These are phyloP conservation scores for Ceryle rudis DNA, from an alignment of 2,797 vertebrate genomes.

Conservation along the genomic window DNA sequence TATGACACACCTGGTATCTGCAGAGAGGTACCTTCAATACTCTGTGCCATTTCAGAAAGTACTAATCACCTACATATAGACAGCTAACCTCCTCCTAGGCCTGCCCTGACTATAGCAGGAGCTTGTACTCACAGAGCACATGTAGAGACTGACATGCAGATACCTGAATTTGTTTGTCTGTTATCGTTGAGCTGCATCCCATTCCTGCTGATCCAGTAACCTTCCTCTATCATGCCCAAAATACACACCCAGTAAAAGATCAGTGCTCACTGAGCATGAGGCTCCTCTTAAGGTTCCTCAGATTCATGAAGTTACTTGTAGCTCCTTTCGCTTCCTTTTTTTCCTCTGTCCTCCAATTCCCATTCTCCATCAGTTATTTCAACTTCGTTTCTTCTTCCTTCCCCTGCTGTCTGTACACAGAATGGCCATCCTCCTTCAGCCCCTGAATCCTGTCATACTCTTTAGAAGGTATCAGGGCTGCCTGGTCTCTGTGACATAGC, in stretches of 20 bases:
- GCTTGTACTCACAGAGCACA: not conserved
- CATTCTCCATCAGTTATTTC: not conserved
- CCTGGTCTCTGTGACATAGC: not conserved
- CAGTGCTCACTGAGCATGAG: not conserved
- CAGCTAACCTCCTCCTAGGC: not conserved
- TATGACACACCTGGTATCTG: not conserved
- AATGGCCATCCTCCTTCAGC: not conserved
- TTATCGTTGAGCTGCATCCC: not conserved
- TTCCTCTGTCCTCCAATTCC: not conserved
- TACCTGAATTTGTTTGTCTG: not conserved
- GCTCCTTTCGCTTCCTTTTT: not conserved
- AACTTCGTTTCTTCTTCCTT: not conserved
- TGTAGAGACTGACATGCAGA: not conserved
- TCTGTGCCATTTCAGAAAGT: not conserved
- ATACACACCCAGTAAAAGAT: not conserved
- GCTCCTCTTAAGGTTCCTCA: not conserved
- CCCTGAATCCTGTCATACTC: not conserved
- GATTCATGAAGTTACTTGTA: not conserved
- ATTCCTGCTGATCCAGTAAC: not conserved
- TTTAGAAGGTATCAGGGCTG: not conserved
- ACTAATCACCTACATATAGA: not conserved
- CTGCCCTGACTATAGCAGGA: not conserved
- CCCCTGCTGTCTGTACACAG: not conserved
- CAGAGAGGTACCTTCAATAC: not conserved
- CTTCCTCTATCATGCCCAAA: not conserved